Percentiles rank a stretch among this genome's conserved stretches.
These are phyloP conservation scores for Tetropium fuscum DNA, from an alignment of 2,888 invertebrate genomes.

Conservation along the genomic window DNA sequence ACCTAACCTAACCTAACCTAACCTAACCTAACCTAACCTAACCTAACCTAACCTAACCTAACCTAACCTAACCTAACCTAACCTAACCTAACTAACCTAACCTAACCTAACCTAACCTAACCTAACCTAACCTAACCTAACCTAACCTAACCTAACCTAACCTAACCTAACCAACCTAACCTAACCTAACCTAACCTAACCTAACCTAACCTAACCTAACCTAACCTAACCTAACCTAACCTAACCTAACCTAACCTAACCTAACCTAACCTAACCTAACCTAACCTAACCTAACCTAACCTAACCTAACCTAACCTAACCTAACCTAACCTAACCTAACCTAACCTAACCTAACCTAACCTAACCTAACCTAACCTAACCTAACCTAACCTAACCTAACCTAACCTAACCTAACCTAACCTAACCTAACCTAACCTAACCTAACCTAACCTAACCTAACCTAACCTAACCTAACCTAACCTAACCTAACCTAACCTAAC, in stretches of 20 bases:
- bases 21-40: slow-evolving; percentile 3
- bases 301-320: slow-evolving; percentile 24
- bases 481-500: not conserved
- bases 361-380: slow-evolving; percentile 22
- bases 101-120: slow-evolving; percentile 9
- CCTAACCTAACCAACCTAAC: slow-evolving; percentile 9
- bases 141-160: slow-evolving; percentile 9
- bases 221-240: slow-evolving; percentile 9
- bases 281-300: slow-evolving; percentile 10
- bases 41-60: slow-evolving; percentile 5
- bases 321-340: slow-evolving; percentile 25
- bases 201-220: slow-evolving; percentile 9
- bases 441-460: not conserved
- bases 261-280: slow-evolving; percentile 9
- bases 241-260: slow-evolving; percentile 9
- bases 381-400: slow-evolving; percentile 23
- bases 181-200: slow-evolving; percentile 9
- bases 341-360: slow-evolving; percentile 20
- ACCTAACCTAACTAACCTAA: slow-evolving; percentile 9
- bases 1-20: not conserved
- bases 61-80: slow-evolving; percentile 23
- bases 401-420: slow-evolving; percentile 22
- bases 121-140: slow-evolving; percentile 9
- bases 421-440: not conserved
- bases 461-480: not conserved